Conservation (phyloP, 2,113 vertebrate species). For the Strix aluco region DNA sequence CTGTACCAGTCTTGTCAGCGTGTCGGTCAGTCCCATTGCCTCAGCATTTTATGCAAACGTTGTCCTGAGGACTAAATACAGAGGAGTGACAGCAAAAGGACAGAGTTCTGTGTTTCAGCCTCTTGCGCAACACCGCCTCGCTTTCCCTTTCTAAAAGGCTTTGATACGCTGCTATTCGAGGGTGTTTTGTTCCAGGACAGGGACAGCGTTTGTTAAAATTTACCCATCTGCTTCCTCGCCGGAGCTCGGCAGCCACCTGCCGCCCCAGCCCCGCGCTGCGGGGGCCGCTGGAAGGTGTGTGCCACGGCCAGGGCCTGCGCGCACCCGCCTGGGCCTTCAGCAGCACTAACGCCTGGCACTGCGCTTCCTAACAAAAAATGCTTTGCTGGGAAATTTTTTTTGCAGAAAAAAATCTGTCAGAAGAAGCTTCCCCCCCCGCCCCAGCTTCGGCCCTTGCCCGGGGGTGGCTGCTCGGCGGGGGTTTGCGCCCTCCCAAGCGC, state of each 20-base stretch:
- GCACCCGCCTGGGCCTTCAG: too few relatives aligned
- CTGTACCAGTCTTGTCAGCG: not conserved
- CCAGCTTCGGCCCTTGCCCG: not conserved
- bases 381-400: too few relatives aligned
- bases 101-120: not conserved
- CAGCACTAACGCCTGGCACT: not conserved
- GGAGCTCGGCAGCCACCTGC: too few relatives aligned
- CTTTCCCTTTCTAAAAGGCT: not conserved
- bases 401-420: too few relatives aligned
- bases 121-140: not conserved
- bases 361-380: too few relatives aligned
- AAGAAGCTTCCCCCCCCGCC: too few relatives aligned
- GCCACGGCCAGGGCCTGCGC: too few relatives aligned
- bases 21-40: not conserved
- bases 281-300: too few relatives aligned
- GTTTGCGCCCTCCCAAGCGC: not conserved
- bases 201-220: not conserved
- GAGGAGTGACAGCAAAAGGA: not conserved
- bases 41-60: constrained; percentile 9
- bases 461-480: not conserved
- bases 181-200: not conserved
- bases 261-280: not conserved
- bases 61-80: constrained; percentile 48
- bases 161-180: not conserved
- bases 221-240: not conserved